Conservation (phyloP, 1,140 invertebrate species). For the Trichoplusia ni region DNA sequence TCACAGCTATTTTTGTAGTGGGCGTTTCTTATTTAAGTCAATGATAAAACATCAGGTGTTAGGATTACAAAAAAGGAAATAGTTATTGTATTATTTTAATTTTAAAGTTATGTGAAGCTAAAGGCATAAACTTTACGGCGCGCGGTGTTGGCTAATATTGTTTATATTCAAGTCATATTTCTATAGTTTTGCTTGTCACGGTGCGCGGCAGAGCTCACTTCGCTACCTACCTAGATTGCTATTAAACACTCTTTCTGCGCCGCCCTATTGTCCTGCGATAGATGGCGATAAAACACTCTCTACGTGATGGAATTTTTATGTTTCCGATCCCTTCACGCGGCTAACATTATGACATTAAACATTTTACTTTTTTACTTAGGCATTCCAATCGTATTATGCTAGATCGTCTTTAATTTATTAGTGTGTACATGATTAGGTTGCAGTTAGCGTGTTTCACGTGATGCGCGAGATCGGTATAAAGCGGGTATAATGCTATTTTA, state of each 20-base stretch:
- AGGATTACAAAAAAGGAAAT: background rate
- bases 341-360: slow-evolving; percentile 45
- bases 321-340: slow-evolving; percentile 67
- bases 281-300: slow-evolving; percentile 70
- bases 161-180: background rate
- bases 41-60: slow-evolving; percentile 4
- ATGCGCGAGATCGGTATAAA: too few species aligned
- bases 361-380: background rate
- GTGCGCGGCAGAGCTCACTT: slow-evolving; percentile 32
- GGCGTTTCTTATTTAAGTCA: slow-evolving; percentile 5
- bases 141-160: too few species aligned
- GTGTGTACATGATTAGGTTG: too few species aligned
- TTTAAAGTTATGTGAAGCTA: too few species aligned
- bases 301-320: slow-evolving; percentile 79
- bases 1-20: slow-evolving; percentile 13
- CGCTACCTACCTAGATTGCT: slow-evolving; percentile 40
- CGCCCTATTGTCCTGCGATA: slow-evolving; percentile 72
- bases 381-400: background rate
- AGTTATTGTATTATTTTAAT: too few species aligned
- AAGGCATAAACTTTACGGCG: too few species aligned
- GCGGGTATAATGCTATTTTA: background rate
- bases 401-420: too few species aligned
- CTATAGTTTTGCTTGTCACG: slow-evolving; percentile 43
- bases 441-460: too few species aligned
- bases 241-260: slow-evolving; percentile 58